These are phyloP conservation scores for Clupea harengus DNA, from an alignment of 2,113 vertebrate species.

Conservation along the genomic window DNA sequence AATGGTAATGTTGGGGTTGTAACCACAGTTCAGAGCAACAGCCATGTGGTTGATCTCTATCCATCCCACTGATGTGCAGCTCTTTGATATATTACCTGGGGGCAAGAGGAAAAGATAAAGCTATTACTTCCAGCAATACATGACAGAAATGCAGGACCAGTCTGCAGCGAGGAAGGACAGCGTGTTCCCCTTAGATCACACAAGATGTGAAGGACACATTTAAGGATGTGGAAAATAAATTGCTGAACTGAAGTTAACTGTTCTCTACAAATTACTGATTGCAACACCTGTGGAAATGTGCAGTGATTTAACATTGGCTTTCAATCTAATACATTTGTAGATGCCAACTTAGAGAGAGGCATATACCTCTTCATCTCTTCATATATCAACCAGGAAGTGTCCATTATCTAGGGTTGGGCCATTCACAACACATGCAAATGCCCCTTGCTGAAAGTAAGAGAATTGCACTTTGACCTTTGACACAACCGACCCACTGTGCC, in stretches of 20 bases:
- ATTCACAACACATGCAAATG: background rate
- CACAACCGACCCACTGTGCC: background rate
- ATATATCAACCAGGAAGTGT: no score
- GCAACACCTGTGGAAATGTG: background rate
- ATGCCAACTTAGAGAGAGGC: background rate
- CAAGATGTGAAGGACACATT: background rate
- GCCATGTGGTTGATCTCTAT: conserved; percentile 67
- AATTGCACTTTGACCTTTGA: background rate
- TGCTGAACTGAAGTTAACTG: no score
- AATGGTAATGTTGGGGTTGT: conserved; percentile 68
- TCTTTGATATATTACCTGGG: conserved; percentile 86
- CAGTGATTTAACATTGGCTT: background rate
- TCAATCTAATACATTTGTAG: background rate
- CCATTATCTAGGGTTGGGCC: no score
- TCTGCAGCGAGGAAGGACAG: background rate
- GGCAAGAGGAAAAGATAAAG: conserved; percentile 7
- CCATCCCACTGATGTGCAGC: conserved; percentile 84
- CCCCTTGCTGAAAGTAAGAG: background rate
- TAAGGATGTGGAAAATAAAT: background rate
- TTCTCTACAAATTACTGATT: background rate
- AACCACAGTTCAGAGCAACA: conserved; percentile 78
- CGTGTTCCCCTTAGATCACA: background rate
- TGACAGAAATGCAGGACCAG: background rate
- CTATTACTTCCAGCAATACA: background rate
- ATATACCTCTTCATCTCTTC: background rate